Conservation (phyloP, 2,888 invertebrate species). For the Drosophila differens region DNA sequence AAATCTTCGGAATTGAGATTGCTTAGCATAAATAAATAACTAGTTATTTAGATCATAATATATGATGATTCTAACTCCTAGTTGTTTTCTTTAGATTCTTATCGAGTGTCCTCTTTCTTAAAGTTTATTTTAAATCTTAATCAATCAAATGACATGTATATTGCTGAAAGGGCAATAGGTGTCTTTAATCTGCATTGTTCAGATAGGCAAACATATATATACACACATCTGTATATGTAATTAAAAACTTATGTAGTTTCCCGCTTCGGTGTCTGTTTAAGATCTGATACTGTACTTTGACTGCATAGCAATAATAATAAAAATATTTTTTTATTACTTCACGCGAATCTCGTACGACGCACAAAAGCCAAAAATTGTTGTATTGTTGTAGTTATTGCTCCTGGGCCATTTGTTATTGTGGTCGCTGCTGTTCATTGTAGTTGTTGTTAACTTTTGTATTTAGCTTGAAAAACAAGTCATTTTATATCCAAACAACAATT, state of each 20-base stretch:
- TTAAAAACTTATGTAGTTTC: neutral
- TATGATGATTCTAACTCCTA: neutral
- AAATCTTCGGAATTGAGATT: neutral
- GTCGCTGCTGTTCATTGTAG: constrained; percentile 18
- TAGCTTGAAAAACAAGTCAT: constrained; percentile 56
- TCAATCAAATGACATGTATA: no score
- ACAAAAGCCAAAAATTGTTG: constrained; percentile 14
- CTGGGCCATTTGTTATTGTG: constrained; percentile 15
- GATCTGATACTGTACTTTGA: constrained; percentile 11
- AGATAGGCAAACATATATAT: neutral
- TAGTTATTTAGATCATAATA: neutral
- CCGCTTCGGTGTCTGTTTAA: constrained; percentile 1
- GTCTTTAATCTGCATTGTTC: neutral
- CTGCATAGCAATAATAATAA: constrained; percentile 16
- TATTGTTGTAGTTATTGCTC: constrained; percentile 21
- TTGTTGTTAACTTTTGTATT: constrained; percentile 43
- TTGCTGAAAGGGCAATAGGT: no score
- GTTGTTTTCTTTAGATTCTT: neutral
- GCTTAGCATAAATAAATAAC: neutral
- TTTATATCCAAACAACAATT: constrained; percentile 58
- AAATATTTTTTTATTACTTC: constrained; percentile 39
- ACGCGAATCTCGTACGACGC: constrained; percentile 23
- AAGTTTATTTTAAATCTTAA: neutral
- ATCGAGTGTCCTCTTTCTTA: neutral
- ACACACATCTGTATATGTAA: neutral